phyloP scores from a whole-genome alignment of 1,140 invertebrate genomes.

The Aethina tumida region DNA sequence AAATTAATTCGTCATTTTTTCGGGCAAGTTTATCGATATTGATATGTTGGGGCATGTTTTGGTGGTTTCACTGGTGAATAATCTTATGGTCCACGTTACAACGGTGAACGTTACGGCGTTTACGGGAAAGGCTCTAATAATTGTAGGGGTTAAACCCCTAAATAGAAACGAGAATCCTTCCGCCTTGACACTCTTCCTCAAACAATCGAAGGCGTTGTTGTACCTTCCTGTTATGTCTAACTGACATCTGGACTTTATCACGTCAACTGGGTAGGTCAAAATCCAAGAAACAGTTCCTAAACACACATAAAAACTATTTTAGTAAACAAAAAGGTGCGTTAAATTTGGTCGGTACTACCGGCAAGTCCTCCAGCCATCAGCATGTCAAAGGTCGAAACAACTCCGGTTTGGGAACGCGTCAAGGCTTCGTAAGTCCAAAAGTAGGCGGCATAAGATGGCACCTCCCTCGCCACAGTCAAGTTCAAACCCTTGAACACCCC shows the following conservation, averaged over 20 bases:
- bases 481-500: conserved; percentile 67
- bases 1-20: too few relatives aligned
- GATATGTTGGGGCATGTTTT: too few relatives aligned
- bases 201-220: conserved; percentile 59
- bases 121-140: conserved; percentile 81
- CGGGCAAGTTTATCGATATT: too few relatives aligned
- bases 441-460: conserved; percentile 62
- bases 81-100: conserved; percentile 61
- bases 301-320: conserved; percentile 33
- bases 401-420: conserved; percentile 36
- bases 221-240: conserved; percentile 58
- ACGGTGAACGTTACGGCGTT: conserved; percentile 85
- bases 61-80: too few relatives aligned
- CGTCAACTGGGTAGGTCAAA: conserved; percentile 77
- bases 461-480: conserved; percentile 65
- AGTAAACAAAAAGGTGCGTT: too few relatives aligned
- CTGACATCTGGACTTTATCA: conserved; percentile 82
- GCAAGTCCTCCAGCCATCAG: conserved; percentile 72
- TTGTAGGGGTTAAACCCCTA: conserved; percentile 62
- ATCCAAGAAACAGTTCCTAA: conserved; percentile 70
- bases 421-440: conserved; percentile 68
- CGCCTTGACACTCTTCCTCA: conserved; percentile 49
- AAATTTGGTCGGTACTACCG: conserved; percentile 9
- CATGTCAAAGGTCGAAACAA: conserved; percentile 45
- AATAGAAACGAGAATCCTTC: conserved; percentile 62